These are phyloP conservation scores for Pollachius pollachius DNA, from an alignment of 2,113 vertebrate genomes.

Conservation along the genomic window DNA sequence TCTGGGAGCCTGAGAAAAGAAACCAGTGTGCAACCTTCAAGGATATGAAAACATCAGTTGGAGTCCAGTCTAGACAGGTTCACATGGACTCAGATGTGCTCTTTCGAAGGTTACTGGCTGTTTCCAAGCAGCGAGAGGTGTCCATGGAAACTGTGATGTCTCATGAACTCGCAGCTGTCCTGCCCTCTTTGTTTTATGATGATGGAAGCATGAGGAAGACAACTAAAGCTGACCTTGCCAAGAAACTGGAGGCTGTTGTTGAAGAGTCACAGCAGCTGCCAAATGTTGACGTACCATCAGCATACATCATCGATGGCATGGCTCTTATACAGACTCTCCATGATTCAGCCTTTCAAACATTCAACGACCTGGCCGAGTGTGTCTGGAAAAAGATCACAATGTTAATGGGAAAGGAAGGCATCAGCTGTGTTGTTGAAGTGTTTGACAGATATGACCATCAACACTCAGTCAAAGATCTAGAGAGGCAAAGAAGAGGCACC, in stretches of 20 bases:
- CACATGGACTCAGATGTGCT: not conserved
- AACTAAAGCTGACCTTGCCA: conserved; percentile 17
- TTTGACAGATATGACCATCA: not conserved
- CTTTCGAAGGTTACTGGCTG: not conserved
- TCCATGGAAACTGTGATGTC: conserved; percentile 1
- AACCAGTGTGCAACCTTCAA: conserved; percentile 1
- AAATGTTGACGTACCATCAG: not conserved
- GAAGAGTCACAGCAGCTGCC: conserved; percentile 13
- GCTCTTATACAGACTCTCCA: not conserved
- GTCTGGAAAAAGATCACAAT: conserved; percentile 17
- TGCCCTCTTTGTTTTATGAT: conserved; percentile 20
- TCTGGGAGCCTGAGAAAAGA: conserved; percentile 26
- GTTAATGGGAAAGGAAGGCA: conserved; percentile 15
- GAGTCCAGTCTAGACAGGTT: not conserved
- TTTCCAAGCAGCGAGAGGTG: not conserved
- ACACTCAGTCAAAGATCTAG: not conserved
- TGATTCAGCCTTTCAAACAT: conserved; percentile 1
- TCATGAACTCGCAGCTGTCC: conserved; percentile 17
- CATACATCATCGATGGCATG: not conserved
- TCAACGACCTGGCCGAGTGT: conserved; percentile 13
- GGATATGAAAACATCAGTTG: not conserved
- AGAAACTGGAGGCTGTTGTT: conserved; percentile 9
- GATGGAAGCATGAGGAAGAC: conserved; percentile 27
- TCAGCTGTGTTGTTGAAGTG: conserved; percentile 11
- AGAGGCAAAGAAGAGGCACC: not conserved